Percentiles rank a stretch among this genome's conserved stretches.
Conservation (phyloP, 1,140 invertebrate genomes). For the Drosophila paulistorum region DNA sequence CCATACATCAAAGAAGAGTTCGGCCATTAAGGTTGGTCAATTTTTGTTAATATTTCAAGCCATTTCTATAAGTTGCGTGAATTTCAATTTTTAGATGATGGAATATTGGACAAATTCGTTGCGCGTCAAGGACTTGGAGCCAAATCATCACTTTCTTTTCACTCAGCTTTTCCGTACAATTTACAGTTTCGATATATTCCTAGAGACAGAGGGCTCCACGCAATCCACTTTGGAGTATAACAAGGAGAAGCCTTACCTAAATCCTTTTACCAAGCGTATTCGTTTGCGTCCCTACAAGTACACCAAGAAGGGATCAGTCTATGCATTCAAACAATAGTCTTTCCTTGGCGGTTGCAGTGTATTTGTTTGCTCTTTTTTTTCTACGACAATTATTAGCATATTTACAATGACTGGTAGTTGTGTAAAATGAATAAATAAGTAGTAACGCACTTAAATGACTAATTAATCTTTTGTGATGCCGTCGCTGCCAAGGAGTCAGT, state of each 20-base stretch:
- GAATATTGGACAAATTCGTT: slow-evolving; percentile 88
- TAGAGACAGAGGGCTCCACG: slow-evolving; percentile 88
- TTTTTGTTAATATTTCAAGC: background rate
- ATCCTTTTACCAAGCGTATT: slow-evolving; percentile 68
- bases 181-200: slow-evolving; percentile 93
- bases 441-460: slow-evolving; percentile 44
- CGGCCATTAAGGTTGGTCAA: slow-evolving; percentile 87
- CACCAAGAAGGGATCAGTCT: slow-evolving; percentile 62
- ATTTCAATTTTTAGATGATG: slow-evolving; percentile 85
- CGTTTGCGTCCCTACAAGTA: slow-evolving; percentile 69
- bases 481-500: slow-evolving; percentile 65
- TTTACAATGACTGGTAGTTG: slow-evolving; percentile 52
- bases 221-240: slow-evolving; percentile 85
- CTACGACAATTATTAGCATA: slow-evolving; percentile 29
- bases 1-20: slow-evolving; percentile 86
- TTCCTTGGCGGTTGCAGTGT: background rate
- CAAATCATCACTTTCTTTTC: slow-evolving; percentile 85
- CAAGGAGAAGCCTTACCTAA: slow-evolving; percentile 75
- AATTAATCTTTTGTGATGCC: slow-evolving; percentile 59
- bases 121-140: slow-evolving; percentile 60
- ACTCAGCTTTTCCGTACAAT: slow-evolving; percentile 91
- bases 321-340: slow-evolving; percentile 72
- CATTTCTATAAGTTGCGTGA: background rate
- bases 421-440: slow-evolving; percentile 60
- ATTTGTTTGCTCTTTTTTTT: background rate